Evolutionary conservation across 1,140 invertebrate species (phyloP), one percentile per base, ranked within the genome.

Genomic region (Drosophila tani): DNA sequence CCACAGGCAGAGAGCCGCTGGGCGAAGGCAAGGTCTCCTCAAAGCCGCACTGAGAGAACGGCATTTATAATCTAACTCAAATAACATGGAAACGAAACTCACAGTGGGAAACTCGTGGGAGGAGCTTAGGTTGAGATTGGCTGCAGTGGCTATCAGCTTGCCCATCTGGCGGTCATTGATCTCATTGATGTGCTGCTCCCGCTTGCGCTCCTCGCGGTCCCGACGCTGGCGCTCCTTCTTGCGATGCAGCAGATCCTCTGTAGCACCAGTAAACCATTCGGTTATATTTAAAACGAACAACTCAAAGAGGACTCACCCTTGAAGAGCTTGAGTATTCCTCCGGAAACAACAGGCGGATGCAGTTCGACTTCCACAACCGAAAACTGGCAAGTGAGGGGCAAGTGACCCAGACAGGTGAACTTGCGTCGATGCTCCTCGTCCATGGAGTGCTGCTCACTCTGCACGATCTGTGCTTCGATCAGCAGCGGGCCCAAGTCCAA

Each of bases 361-460:
- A 99, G 93, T 66, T 97, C 95, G 41, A 99, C 94, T 93, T 99
- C 98, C 19, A 97, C 97, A 27, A 99, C 95, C 88, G 98, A 96
- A 93, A 98, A 98, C 68, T 96, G 96, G 87, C 97, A 97, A 71
- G 97, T 97, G 1, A 99, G 92, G 3, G 98, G 98, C 71, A 99
- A 94, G 93, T 99, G 98, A 62, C 95, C 95, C 19, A 99, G 93
- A 87, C 97, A 99, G 29, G 97, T 95, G 81, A 98, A 93, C 53
- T 97, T 94, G 70, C 95, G 94, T 49, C 96, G 94, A 67, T 97
- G 93, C 50, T 97, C 97, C 93, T 97, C 96, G 43, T 95, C 97
- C 93, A 98, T 97, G 32, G 96, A 96, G 68, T 96, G 95, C 2
- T 95, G 95, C 88, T 99, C 97, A 76, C 96, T 96, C 91, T 98